phyloP scores from a whole-genome alignment of 2,113 vertebrate species.

The Prolemur simus region DNA sequence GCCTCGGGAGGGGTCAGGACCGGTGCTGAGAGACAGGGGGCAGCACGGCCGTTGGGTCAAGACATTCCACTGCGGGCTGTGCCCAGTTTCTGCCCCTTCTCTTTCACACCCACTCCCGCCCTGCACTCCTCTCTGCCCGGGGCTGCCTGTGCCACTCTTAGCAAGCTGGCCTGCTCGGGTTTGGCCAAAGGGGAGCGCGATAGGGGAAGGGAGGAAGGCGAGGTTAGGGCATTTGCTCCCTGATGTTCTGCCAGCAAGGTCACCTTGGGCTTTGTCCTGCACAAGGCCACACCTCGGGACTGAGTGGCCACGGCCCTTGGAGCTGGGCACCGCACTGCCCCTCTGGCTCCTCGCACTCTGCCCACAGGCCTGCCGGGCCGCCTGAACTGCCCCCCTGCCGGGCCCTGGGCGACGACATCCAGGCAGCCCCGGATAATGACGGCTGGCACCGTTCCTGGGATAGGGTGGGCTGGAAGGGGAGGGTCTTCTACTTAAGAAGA shows the following conservation, averaged over 20 bases:
- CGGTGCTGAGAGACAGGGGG: background rate
- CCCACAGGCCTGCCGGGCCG: background rate
- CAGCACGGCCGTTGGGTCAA: background rate
- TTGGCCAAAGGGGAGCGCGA: background rate
- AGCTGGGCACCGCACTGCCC: background rate
- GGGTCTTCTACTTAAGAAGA: background rate
- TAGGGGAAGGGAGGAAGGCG: background rate
- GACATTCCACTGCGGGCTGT: background rate
- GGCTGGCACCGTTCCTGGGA: background rate
- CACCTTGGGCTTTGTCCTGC: background rate
- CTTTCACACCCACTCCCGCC: background rate
- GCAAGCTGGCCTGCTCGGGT: background rate
- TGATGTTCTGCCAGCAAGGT: background rate
- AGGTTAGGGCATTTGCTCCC: background rate
- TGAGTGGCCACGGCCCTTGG: background rate
- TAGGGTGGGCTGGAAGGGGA: fast-evolving
- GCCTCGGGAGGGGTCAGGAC: background rate
- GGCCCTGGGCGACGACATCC: too few relatives aligned
- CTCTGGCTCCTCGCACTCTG: too few relatives aligned
- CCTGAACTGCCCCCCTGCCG: background rate
- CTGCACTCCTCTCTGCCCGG: background rate
- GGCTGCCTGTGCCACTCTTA: background rate
- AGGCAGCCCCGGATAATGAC: background rate
- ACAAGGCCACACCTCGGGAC: background rate
- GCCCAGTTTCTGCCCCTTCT: background rate